Percentiles rank a stretch among this genome's conserved stretches.
These are phyloP conservation scores for Chelidonichthys spinosus DNA, from an alignment of 2,797 vertebrate species.

Conservation along the genomic window DNA sequence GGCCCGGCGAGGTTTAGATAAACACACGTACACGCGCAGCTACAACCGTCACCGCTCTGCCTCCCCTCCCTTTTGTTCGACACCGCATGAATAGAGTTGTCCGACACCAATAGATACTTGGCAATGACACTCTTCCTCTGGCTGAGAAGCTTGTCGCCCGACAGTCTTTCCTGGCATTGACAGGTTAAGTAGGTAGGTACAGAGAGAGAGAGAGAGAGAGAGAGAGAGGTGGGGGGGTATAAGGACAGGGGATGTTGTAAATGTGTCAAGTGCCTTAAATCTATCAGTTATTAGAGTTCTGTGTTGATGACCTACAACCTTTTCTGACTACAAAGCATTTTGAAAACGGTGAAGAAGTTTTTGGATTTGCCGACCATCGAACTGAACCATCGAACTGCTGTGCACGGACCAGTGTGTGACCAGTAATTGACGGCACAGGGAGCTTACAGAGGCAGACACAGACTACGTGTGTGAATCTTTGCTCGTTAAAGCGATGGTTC, in stretches of 20 bases:
- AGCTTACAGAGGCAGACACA: background rate
- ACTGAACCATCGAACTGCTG: too few relatives aligned
- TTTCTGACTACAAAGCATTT: slow-evolving; percentile 4
- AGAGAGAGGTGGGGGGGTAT: slow-evolving; percentile 8
- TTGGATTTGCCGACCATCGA: background rate
- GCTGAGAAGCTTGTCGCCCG: slow-evolving; percentile 57
- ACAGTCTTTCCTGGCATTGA: slow-evolving; percentile 53
- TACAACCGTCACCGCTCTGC: slow-evolving; percentile 14
- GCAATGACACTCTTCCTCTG: slow-evolving; percentile 69
- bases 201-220: slow-evolving; percentile 21
- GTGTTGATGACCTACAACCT: slow-evolving; percentile 1
- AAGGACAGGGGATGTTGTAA: background rate
- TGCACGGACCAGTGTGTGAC: background rate
- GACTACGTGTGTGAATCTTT: background rate
- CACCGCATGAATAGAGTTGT: slow-evolving; percentile 68
- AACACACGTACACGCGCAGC: slow-evolving; percentile 28
- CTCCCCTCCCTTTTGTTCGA: slow-evolving; percentile 38
- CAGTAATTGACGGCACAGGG: background rate
- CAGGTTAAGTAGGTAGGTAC: slow-evolving; percentile 32
- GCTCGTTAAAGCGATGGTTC: background rate
- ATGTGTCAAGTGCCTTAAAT: slow-evolving; percentile 8
- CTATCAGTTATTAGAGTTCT: background rate
- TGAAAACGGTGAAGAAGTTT: background rate
- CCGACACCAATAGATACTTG: slow-evolving; percentile 65
- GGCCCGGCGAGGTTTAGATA: slow-evolving; percentile 52